These are phyloP conservation scores for Caenorhabditis inopinata DNA, from an alignment of 1,140 invertebrate genomes.

Conservation along the genomic window DNA sequence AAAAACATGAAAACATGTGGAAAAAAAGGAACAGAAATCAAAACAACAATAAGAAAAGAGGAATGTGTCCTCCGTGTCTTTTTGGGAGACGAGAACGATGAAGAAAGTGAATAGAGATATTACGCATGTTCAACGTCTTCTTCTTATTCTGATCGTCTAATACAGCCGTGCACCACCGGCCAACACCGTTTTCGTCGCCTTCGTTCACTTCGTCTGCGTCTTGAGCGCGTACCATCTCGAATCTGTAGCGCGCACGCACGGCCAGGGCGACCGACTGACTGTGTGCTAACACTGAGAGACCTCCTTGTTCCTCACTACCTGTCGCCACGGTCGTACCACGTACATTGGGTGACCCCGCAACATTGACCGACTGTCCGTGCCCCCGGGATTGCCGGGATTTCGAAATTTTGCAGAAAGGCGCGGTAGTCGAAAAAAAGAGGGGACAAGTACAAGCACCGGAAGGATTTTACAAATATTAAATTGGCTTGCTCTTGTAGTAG, in stretches of 20 bases:
- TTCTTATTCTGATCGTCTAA: neutral
- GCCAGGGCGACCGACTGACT: neutral
- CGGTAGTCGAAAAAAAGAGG: too few relatives aligned
- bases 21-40: neutral
- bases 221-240: constrained; percentile 9
- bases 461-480: too few relatives aligned
- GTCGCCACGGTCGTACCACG: constrained; percentile 16
- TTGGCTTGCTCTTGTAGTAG: too few relatives aligned
- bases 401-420: constrained; percentile 7
- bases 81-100: constrained; percentile 19
- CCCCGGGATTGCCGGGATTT: neutral
- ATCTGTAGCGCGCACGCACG: constrained; percentile 21
- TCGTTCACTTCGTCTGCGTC: neutral
- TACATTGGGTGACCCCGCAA: neutral
- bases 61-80: constrained; percentile 28
- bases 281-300: constrained; percentile 23
- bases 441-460: too few relatives aligned
- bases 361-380: too few relatives aligned
- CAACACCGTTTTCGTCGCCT: constrained; percentile 23
- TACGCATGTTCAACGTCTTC: neutral
- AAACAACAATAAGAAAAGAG: neutral
- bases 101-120: constrained; percentile 28
- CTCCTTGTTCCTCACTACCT: constrained; percentile 25
- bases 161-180: neutral
- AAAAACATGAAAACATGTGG: neutral